Evolutionary conservation across 2,888 invertebrate genomes (phyloP), one percentile per base, ranked within the genome.

Genomic region (Axea sp.): DNA sequence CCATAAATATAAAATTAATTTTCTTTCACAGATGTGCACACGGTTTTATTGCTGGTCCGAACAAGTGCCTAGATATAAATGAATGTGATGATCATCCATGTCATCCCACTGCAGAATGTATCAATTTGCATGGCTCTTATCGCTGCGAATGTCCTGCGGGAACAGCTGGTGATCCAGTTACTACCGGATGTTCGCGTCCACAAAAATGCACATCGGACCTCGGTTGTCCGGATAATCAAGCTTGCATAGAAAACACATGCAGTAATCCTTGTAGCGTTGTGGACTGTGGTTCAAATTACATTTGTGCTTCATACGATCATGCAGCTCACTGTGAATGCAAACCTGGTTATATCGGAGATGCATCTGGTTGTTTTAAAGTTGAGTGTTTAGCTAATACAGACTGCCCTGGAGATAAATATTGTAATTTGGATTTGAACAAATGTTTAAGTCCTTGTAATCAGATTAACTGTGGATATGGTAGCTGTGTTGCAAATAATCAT

Each of bases 361-460:
- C 95, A 2, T 90, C 95, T 49, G 96, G 96, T 24, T 96, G 96
- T 83, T 96, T 95, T 85, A 94, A 94, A 88, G 96, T 96, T 1
- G 96, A 96, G 88, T 97, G 96, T 86, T 89, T 94, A 0, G 91
- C 91, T 33, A 91, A 94, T 83, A 90, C 91, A 28, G 95, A 96
- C 78, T 96, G 96, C 82, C 88, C 93, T 1, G 86, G 83, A 22
- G 93, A 95, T 73, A 94, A 93, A 86, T 91, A 92, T 77, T 96
- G 96, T 82, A 93, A 95, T 81, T 86, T 88, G 1, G 91, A 91
- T 78, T 92, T 89, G 45, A 94, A 95, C 85, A 95, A 94, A 88
- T 96, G 95, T 84, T 90, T 92, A 78, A 94, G 93, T 88, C 95
- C 95, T 64, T 97, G 97, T 81, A 94, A 94, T 78, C 89, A 91